Evolutionary conservation across 2,888 invertebrate genomes (phyloP).

Genomic region (Oxytorus armatus): DNA sequence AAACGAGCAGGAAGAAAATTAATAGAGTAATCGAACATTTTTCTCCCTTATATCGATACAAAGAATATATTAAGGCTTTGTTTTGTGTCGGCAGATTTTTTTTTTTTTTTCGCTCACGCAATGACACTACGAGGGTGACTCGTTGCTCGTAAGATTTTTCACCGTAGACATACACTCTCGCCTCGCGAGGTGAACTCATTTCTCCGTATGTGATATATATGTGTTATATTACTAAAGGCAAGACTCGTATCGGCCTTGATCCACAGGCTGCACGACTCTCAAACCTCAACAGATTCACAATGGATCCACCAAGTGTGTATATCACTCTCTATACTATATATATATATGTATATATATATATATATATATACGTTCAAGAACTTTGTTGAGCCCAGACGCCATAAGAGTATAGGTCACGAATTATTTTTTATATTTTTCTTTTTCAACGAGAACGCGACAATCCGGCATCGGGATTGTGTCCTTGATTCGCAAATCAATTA

Average conservation of each 20-base stretch:
- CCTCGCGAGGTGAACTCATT: slow-evolving; percentile 62
- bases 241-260: slow-evolving; percentile 64
- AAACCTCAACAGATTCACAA: slow-evolving; percentile 55
- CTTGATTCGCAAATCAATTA: slow-evolving; percentile 60
- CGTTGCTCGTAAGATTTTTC: slow-evolving; percentile 50
- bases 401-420: slow-evolving; percentile 38
- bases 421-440: slow-evolving; percentile 19
- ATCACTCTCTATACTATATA: slow-evolving; percentile 14
- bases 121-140: slow-evolving; percentile 49
- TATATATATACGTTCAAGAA: slow-evolving; percentile 23
- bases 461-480: slow-evolving; percentile 31
- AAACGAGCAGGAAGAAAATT: slow-evolving; percentile 14
- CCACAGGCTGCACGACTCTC: slow-evolving; percentile 53
- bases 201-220: slow-evolving; percentile 28
- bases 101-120: slow-evolving; percentile 19
- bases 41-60: neutral
- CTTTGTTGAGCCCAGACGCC: slow-evolving; percentile 32
- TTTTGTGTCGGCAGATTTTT: slow-evolving; percentile 28
- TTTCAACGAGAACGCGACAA: slow-evolving; percentile 34
- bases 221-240: slow-evolving; percentile 36
- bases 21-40: neutral
- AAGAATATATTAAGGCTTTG: slow-evolving; percentile 11
- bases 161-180: slow-evolving; percentile 33
- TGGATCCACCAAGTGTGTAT: slow-evolving; percentile 54
- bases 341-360: slow-evolving; percentile 1